Evolutionary conservation across 2,888 invertebrate species (phyloP).

Genomic region (Trissolcus japonicus): DNA sequence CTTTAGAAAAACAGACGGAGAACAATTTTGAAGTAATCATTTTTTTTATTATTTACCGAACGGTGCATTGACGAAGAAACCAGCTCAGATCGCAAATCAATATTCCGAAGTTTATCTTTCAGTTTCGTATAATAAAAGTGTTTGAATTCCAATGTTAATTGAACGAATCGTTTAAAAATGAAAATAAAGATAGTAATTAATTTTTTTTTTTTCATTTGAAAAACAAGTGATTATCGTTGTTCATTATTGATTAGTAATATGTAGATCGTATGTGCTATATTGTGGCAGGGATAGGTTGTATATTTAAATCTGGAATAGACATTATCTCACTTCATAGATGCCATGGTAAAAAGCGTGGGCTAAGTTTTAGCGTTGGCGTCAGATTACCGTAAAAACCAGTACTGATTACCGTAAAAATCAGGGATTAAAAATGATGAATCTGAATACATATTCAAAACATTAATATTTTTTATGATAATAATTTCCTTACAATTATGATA

Average conservation of each 20-base stretch:
- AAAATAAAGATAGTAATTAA: no score
- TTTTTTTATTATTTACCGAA: constrained; percentile 60
- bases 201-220: neutral
- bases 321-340: constrained; percentile 53
- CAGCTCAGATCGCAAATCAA: constrained; percentile 62
- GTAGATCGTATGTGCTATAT: no score
- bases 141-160: constrained; percentile 10
- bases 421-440: no score
- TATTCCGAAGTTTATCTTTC: constrained; percentile 21
- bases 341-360: constrained; percentile 50
- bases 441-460: no score
- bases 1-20: constrained; percentile 71
- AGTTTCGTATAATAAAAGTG: neutral
- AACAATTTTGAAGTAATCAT: constrained; percentile 57
- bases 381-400: constrained; percentile 56
- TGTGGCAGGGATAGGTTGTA: constrained; percentile 40
- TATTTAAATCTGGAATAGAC: constrained; percentile 56
- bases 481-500: no score
- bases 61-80: constrained; percentile 60
- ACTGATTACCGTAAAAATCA: constrained; percentile 3
- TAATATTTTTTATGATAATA: no score
- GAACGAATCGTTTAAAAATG: neutral
- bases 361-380: constrained; percentile 31
- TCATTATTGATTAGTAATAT: neutral
- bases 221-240: neutral